Conservation (phyloP, 2,888 invertebrate genomes). For the Anagyrus pseudococci region DNA sequence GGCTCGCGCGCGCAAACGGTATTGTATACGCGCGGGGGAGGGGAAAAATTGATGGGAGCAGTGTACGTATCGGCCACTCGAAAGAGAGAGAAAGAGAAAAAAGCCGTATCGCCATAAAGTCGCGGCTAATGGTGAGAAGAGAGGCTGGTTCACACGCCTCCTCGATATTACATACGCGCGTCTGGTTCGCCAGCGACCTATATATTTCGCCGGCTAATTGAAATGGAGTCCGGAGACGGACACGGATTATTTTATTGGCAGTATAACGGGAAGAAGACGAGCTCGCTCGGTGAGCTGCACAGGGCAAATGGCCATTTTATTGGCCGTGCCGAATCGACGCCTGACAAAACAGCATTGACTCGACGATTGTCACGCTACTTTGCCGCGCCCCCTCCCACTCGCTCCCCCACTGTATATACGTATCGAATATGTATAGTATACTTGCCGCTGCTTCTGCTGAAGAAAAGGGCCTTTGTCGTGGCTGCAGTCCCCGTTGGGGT, state of each 20-base stretch:
- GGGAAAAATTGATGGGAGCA: too few species aligned
- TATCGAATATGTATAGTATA: neutral
- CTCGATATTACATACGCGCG: constrained; percentile 44
- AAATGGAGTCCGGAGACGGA: constrained; percentile 47
- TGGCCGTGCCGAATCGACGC: constrained; percentile 56
- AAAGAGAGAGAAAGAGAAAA: too few species aligned
- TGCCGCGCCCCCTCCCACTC: neutral
- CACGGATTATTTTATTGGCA: constrained; percentile 60
- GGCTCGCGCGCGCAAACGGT: too few species aligned
- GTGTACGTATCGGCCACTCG: too few species aligned
- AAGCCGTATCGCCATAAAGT: constrained; percentile 43
- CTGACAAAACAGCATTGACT: constrained; percentile 54
- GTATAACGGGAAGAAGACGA: constrained; percentile 35
- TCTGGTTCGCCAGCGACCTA: constrained; percentile 17
- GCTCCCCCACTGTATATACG: neutral
- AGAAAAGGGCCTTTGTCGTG: too few species aligned
- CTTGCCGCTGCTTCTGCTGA: neutral
- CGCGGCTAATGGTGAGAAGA: constrained; percentile 51
- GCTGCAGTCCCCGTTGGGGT: neutral
- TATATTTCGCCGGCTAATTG: constrained; percentile 48
- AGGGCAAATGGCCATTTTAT: constrained; percentile 58
- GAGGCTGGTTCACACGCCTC: constrained; percentile 55
- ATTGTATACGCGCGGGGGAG: too few species aligned
- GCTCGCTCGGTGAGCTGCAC: constrained; percentile 30
- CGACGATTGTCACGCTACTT: constrained; percentile 43